Evolutionary conservation across 2,113 vertebrate genomes (phyloP).

Genomic region (Anoura caudifer): DNA sequence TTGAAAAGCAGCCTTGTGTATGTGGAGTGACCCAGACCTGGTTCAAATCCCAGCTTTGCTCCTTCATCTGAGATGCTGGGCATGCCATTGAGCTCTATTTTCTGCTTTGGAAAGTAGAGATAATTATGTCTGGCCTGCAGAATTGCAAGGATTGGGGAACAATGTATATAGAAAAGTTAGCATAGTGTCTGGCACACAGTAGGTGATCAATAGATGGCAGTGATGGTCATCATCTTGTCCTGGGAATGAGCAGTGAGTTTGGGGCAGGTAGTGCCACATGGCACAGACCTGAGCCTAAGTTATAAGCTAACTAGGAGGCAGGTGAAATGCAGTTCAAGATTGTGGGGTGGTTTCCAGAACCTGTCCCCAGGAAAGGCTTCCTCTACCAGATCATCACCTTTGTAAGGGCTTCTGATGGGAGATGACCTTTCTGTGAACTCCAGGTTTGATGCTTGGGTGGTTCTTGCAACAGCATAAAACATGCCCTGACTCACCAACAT

Average conservation of each 20-base stretch:
- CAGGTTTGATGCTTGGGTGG: conserved; percentile 15
- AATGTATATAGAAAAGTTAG: not conserved
- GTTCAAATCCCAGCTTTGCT: not conserved
- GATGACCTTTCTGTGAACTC: conserved; percentile 51
- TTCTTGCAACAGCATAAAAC: conserved; percentile 43
- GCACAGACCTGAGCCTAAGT: not conserved
- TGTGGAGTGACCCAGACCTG: not conserved
- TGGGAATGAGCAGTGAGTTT: not conserved
- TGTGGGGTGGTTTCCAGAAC: not conserved
- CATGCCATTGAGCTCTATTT: not conserved
- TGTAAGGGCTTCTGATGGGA: not conserved
- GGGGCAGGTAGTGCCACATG: not conserved
- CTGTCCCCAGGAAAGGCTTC: not conserved
- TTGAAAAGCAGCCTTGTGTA: not conserved
- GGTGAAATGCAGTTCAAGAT: not conserved
- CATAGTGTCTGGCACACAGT: not conserved
- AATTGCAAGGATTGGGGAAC: not conserved
- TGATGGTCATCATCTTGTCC: not conserved
- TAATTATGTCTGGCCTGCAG: not conserved
- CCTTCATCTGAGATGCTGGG: not conserved
- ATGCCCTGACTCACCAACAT: conserved; percentile 60
- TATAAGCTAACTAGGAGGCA: not conserved
- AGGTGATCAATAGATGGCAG: not conserved
- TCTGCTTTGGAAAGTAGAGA: not conserved
- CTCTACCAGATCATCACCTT: not conserved